Evolutionary conservation across 2,888 invertebrate genomes (phyloP).

Genomic region (Drosophila barbarae): DNA sequence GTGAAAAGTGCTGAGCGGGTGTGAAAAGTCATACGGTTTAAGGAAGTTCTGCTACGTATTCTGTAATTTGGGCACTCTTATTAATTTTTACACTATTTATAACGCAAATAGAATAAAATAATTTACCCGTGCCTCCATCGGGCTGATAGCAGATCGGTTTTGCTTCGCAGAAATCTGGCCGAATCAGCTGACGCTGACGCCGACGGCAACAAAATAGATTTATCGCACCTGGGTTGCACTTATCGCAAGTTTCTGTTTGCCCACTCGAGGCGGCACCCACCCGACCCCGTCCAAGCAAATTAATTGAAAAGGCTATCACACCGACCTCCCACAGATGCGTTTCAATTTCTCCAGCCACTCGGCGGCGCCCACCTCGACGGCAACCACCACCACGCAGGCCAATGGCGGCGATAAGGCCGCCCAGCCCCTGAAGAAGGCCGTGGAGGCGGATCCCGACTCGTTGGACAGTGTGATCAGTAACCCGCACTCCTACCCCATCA

Average conservation of each 20-base stretch:
- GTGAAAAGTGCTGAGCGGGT: constrained; percentile 31
- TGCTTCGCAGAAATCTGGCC: constrained; percentile 19
- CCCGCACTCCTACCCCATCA: constrained; percentile 79
- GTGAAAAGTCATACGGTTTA: constrained; percentile 11
- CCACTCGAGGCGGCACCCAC: constrained; percentile 28
- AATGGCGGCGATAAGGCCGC: constrained; percentile 44
- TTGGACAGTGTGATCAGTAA: constrained; percentile 79
- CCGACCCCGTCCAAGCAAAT: constrained; percentile 12
- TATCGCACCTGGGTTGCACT: constrained; percentile 51
- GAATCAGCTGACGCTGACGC: constrained; percentile 29
- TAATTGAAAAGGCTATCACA: constrained; percentile 37
- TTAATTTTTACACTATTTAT: constrained; percentile 4
- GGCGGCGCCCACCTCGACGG: constrained; percentile 38
- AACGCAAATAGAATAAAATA: constrained; percentile 12
- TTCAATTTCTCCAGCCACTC: constrained; percentile 60
- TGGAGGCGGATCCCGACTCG: constrained; percentile 79
- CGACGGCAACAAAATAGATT: constrained; percentile 16
- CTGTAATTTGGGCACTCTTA: constrained; percentile 1
- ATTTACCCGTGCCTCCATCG: constrained; percentile 2
- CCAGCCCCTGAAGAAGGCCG: constrained; percentile 68
- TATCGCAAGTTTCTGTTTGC: constrained; percentile 44
- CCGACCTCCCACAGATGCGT: constrained; percentile 60
- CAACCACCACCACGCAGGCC: constrained; percentile 23
- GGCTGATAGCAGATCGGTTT: constrained; percentile 13
- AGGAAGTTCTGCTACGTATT: constrained; percentile 11